Evolutionary conservation across 2,113 vertebrate species (phyloP).

Genomic region (sheep (Ovis aries)): ARS-UI_Ramb_v3.0 NC_056060.1:83312501-83313000

Average conservation of each 20-base stretch:
- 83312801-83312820: background rate
- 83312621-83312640: background rate
- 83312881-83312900: background rate
- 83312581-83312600: background rate
- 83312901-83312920: background rate
- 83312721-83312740: background rate
- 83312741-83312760: background rate
- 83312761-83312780: background rate
- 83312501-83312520: background rate
- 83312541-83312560: background rate
- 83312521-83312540: background rate
- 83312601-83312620: background rate
- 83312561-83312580: no score
- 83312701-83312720: background rate
- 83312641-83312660: background rate
- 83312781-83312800: background rate
- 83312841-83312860: background rate
- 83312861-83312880: background rate
- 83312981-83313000: background rate
- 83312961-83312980: background rate
- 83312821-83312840: background rate
- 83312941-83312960: background rate
- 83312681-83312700: background rate
- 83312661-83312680: background rate
- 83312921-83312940: background rate